Evolutionary conservation across 2,888 invertebrate genomes (phyloP).

Genomic region (Junonia oenone): DNA sequence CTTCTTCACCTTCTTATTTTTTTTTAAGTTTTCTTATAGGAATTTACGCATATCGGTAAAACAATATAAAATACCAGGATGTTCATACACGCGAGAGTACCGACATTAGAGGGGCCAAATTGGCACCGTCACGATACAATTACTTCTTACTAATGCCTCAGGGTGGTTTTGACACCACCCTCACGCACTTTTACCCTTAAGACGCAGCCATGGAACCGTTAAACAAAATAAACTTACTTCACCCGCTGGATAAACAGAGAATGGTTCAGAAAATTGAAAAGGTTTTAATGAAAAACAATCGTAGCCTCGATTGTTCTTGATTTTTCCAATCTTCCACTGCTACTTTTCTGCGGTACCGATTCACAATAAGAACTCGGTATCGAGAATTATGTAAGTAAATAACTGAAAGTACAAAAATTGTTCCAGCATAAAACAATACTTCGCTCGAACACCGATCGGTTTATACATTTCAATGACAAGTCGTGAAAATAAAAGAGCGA

Average conservation of each 20-base stretch:
- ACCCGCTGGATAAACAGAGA: conserved; percentile 14
- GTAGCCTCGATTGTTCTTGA: conserved; percentile 33
- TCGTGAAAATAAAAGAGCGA: conserved; percentile 49
- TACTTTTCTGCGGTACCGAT: not conserved
- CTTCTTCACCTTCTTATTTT: not conserved
- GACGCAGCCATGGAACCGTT: conserved; percentile 6
- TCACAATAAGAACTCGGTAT: not conserved
- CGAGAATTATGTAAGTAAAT: not conserved
- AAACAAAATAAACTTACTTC: conserved; percentile 15
- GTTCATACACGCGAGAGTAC: conserved; percentile 36
- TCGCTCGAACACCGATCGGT: conserved; percentile 46
- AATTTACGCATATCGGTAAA: not conserved
- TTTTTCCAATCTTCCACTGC: conserved; percentile 6
- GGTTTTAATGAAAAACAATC: conserved; percentile 33
- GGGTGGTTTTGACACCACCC: conserved; percentile 43
- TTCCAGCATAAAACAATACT: conserved; percentile 24
- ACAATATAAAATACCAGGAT: conserved; percentile 17
- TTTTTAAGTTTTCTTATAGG: not conserved
- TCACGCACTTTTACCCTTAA: conserved; percentile 4
- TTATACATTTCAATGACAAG: conserved; percentile 50
- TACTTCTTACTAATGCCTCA: conserved; percentile 41
- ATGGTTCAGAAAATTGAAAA: conserved; percentile 21
- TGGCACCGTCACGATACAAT: conserved; percentile 54
- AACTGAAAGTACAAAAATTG: not conserved
- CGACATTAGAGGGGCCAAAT: conserved; percentile 35